Evolutionary conservation across 1,140 invertebrate genomes (phyloP).

Genomic region (Ips nitidus): DNA sequence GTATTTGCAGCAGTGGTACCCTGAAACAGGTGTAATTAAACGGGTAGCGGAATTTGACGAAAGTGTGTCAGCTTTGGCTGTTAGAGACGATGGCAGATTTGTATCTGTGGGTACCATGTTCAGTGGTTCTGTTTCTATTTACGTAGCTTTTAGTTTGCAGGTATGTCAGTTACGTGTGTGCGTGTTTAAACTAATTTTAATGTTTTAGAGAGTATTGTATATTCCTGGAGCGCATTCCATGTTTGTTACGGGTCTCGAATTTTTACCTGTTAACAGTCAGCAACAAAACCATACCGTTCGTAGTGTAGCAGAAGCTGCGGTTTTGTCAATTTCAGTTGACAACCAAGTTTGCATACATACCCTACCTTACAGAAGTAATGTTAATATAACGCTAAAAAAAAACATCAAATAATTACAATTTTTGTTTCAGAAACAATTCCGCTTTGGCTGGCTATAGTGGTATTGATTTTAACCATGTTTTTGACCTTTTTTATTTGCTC

Average conservation of each 20-base stretch:
- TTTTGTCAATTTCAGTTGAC: constrained; percentile 93
- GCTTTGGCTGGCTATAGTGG: constrained; percentile 71
- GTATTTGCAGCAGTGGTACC: constrained; percentile 73
- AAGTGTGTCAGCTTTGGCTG: constrained; percentile 80
- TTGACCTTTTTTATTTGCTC: constrained; percentile 77
- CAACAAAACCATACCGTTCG: constrained; percentile 58
- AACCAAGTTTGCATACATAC: constrained; percentile 90
- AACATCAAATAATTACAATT: constrained; percentile 32
- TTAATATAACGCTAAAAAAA: constrained; percentile 23
- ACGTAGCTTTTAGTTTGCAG: constrained; percentile 89
- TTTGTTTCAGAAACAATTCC: constrained; percentile 69
- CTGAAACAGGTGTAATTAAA: constrained; percentile 52
- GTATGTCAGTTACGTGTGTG: constrained; percentile 54
- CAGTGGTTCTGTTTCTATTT: constrained; percentile 86
- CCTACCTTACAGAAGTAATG: constrained; percentile 74
- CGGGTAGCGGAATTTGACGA: constrained; percentile 66
- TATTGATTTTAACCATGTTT: constrained; percentile 72
- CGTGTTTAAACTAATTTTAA: background rate
- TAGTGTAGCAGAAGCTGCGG: constrained; percentile 77
- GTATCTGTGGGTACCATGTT: constrained; percentile 92
- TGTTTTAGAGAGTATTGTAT: constrained; percentile 71
- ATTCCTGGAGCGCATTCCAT: constrained; percentile 85
- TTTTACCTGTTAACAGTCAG: constrained; percentile 66
- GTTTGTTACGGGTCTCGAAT: constrained; percentile 92
- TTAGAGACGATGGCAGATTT: constrained; percentile 88